Evolutionary conservation across 2,113 vertebrate genomes (phyloP).

Genomic region (Muntiacus reevesi): DNA sequence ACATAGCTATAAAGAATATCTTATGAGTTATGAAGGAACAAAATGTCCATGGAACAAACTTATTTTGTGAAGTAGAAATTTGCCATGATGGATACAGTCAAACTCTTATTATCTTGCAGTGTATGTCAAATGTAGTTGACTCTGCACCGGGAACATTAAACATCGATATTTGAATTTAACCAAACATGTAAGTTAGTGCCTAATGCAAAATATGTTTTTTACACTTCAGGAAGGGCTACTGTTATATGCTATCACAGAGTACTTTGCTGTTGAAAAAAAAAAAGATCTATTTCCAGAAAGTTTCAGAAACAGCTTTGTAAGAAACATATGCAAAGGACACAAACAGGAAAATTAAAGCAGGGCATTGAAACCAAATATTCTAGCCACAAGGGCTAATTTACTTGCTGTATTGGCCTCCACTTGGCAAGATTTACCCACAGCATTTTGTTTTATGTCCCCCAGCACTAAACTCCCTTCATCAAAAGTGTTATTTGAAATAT

Average conservation of each 20-base stretch:
- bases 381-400: neutral
- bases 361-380: neutral
- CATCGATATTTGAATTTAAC: neutral
- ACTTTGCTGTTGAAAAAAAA: neutral
- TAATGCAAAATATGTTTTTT: constrained; percentile 17
- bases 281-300: neutral
- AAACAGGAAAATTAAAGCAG: constrained; percentile 38
- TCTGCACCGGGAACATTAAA: neutral
- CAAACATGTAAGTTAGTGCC: neutral
- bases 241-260: neutral
- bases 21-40: neutral
- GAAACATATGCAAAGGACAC: neutral
- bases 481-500: neutral
- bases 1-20: neutral
- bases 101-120: neutral
- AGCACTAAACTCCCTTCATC: neutral
- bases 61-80: neutral
- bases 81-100: neutral
- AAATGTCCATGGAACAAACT: neutral
- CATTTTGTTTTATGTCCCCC: neutral
- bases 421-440: constrained; percentile 18
- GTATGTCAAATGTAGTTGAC: neutral
- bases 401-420: neutral
- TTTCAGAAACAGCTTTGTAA: constrained; percentile 22
- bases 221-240: neutral